phyloP scores from a whole-genome alignment of 2,113 vertebrate genomes.

The Myodes glareolus region DNA sequence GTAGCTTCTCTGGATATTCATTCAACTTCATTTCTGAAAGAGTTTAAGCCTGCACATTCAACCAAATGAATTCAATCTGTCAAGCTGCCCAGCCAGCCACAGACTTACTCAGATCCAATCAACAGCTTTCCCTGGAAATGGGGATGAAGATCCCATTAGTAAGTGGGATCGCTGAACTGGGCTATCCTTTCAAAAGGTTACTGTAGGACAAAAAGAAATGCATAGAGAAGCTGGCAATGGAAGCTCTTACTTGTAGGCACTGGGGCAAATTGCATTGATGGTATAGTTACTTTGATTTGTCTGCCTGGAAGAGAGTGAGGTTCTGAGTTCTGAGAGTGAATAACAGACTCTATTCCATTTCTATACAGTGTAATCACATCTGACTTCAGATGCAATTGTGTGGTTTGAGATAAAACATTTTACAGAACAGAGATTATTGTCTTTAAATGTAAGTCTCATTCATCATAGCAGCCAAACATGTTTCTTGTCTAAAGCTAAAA shows the following conservation, averaged over 20 bases:
- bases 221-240: neutral
- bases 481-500: slow-evolving; percentile 43
- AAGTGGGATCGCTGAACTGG: neutral
- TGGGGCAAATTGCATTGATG: neutral
- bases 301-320: neutral
- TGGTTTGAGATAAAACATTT: slow-evolving; percentile 13
- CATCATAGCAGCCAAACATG: slow-evolving; percentile 6
- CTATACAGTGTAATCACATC: neutral
- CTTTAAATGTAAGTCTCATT: slow-evolving; percentile 33
- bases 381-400: neutral
- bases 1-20: slow-evolving; percentile 38
- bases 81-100: neutral
- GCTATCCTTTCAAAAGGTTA: neutral
- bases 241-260: neutral
- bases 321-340: neutral
- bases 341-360: neutral
- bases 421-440: neutral
- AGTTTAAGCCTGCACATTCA: slow-evolving; percentile 35
- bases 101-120: neutral
- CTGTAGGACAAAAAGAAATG: neutral
- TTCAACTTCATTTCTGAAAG: slow-evolving; percentile 43
- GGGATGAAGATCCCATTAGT: neutral
- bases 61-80: slow-evolving; percentile 50
- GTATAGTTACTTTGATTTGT: neutral
- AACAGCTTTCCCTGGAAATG: neutral